Conservation (phyloP, 2,113 vertebrate species). For the Pangasianodon hypophthalmus region DNA sequence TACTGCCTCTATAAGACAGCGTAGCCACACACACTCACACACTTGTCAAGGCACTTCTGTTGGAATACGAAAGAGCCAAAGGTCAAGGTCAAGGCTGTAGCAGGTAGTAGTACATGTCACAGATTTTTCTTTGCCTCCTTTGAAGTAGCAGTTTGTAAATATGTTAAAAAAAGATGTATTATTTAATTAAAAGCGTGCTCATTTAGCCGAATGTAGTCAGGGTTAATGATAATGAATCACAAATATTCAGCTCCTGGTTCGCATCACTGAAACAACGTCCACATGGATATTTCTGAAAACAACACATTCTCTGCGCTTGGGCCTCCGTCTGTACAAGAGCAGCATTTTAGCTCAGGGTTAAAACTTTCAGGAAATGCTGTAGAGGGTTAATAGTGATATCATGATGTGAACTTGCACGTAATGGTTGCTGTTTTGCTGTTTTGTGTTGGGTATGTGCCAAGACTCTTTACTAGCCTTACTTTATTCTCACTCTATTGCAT, state of each 20-base stretch:
- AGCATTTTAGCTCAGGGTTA: not conserved
- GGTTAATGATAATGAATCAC: not conserved
- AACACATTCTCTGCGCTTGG: not conserved
- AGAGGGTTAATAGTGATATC: too few relatives aligned
- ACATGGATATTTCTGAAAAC: not conserved
- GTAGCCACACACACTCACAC: slow-evolving; percentile 4
- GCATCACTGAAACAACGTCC: not conserved
- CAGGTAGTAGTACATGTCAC: not conserved
- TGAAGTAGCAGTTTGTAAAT: not conserved
- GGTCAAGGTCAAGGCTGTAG: slow-evolving; percentile 22
- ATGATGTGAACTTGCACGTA: too few relatives aligned
- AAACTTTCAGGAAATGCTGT: too few relatives aligned
- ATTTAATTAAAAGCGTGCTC: not conserved
- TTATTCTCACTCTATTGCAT: too few relatives aligned
- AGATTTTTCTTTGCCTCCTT: not conserved
- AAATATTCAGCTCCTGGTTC: not conserved
- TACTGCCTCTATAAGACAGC: not conserved
- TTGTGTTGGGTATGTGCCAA: too few relatives aligned
- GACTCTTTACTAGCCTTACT: too few relatives aligned
- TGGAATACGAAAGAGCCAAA: slow-evolving; percentile 38
- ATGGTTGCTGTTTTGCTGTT: too few relatives aligned
- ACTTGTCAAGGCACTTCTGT: slow-evolving; percentile 68
- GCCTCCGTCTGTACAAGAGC: not conserved
- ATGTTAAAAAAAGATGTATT: not conserved
- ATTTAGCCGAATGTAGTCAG: not conserved